Percentiles rank a stretch among this genome's conserved stretches.
phyloP scores from a whole-genome alignment of 2,113 vertebrate species.

The Papio anubis region DNA sequence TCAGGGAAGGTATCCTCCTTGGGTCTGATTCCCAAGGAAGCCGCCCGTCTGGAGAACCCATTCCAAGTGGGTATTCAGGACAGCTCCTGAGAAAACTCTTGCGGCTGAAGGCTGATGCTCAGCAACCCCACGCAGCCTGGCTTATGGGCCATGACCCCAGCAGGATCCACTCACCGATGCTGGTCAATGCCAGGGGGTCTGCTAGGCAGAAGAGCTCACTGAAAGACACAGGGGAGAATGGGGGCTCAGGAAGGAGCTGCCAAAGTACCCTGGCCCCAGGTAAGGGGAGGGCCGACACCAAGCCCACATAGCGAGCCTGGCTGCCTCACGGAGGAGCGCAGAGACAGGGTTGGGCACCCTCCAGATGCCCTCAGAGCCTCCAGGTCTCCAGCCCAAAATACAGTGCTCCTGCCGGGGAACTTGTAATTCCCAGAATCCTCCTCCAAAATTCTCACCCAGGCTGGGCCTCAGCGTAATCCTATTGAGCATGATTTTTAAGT shows the following conservation, averaged over 20 bases:
- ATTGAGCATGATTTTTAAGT: neutral
- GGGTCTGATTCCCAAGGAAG: no score
- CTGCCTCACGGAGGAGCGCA: accelerated
- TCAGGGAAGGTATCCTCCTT: no score
- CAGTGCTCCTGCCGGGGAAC: accelerated
- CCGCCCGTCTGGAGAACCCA: no score
- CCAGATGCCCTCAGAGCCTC: neutral
- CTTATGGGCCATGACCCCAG: no score
- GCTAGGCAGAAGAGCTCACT: no score
- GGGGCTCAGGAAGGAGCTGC: accelerated
- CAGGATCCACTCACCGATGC: no score
- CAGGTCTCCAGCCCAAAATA: neutral
- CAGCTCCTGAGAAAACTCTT: no score
- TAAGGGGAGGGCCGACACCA: accelerated
- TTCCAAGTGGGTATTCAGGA: no score
- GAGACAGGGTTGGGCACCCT: accelerated
- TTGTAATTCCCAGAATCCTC: neutral
- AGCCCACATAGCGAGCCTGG: neutral
- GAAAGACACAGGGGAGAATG: neutral
- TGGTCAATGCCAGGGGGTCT: no score
- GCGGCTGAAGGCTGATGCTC: accelerated
- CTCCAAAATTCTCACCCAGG: neutral
- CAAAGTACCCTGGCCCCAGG: accelerated
- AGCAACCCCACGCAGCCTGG: no score
- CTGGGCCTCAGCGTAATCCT: neutral